Evolutionary conservation across 2,113 vertebrate species (phyloP).

Genomic region (Spilogale gracilis): DNA sequence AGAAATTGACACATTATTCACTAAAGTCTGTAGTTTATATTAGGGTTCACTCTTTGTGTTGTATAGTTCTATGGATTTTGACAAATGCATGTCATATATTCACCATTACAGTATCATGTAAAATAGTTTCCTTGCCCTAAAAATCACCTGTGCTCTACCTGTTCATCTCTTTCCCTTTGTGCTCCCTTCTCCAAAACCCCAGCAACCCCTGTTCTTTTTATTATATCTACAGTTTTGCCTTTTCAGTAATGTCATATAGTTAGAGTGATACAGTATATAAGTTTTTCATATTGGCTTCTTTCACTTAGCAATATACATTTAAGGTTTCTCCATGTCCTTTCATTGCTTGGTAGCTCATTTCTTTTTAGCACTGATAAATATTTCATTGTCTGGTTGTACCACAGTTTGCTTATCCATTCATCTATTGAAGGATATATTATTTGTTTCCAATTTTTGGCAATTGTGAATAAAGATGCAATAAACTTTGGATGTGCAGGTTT

Average conservation of each 20-base stretch:
- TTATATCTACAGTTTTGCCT: background rate
- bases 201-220: background rate
- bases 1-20: background rate
- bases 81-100: background rate
- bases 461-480: slow-evolving; percentile 5
- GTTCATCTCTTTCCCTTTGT: background rate
- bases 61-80: background rate
- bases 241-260: background rate
- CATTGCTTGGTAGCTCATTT: background rate
- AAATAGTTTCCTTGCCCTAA: background rate
- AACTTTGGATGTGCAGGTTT: background rate
- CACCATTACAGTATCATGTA: background rate
- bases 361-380: background rate
- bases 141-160: background rate
- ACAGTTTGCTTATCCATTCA: background rate
- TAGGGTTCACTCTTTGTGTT: background rate
- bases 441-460: background rate
- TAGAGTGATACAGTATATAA: background rate
- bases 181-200: background rate
- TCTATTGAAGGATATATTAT: background rate
- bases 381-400: background rate
- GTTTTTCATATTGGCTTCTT: background rate
- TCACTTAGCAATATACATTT: background rate
- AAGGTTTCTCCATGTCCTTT: background rate
- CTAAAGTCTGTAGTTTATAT: background rate